Conservation (phyloP, 2,888 invertebrate genomes). For the Ephialtes manifestator region DNA sequence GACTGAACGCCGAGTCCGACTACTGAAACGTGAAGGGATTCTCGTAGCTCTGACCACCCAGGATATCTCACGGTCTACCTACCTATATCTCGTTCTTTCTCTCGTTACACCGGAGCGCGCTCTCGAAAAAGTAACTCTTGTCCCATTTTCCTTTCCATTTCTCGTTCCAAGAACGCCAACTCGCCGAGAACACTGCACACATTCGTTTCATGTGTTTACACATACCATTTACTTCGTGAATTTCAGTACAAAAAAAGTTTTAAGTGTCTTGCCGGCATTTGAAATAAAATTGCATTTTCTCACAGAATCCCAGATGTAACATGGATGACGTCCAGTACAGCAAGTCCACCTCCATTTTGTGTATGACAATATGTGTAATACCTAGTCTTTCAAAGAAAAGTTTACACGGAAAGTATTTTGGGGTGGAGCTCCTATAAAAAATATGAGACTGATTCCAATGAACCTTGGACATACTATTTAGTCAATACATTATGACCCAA, state of each 20-base stretch:
- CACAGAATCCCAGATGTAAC: not conserved
- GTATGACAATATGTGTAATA: no score
- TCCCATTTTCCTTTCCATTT: slow-evolving; percentile 47
- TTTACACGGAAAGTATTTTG: no score
- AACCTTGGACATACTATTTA: no score
- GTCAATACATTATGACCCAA: no score
- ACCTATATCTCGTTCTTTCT: slow-evolving; percentile 37
- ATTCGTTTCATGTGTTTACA: slow-evolving; percentile 4
- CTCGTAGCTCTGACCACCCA: not conserved
- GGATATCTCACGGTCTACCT: slow-evolving; percentile 26
- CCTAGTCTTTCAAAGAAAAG: no score
- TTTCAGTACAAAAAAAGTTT: slow-evolving; percentile 9
- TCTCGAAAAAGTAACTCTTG: slow-evolving; percentile 52
- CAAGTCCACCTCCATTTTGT: not conserved
- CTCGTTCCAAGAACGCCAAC: slow-evolving; percentile 15
- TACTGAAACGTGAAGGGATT: slow-evolving; percentile 43
- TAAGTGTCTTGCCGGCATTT: not conserved
- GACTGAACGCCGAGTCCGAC: slow-evolving; percentile 35
- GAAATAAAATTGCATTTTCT: not conserved
- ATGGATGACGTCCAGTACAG: not conserved
- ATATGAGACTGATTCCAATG: no score
- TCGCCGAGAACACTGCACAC: slow-evolving; percentile 31
- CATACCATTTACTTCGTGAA: slow-evolving; percentile 4
- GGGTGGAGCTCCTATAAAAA: no score
- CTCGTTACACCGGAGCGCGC: slow-evolving; percentile 41